Base-by-base conservation (phyloP, 2,888 invertebrate species). In the Eurytoma californica region DNA sequence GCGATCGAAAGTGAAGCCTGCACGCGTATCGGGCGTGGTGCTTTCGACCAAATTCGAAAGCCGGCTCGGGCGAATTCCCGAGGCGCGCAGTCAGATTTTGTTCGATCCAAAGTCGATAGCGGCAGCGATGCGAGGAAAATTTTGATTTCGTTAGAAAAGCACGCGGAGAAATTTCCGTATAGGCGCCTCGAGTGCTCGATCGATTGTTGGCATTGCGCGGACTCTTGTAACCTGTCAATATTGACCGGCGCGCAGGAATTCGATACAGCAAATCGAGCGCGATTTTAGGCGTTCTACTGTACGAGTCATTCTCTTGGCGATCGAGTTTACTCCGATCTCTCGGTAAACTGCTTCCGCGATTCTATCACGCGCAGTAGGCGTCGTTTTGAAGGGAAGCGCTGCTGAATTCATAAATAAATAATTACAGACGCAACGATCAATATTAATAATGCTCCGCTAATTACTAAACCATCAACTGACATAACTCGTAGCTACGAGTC, bases 161-260 rank as follows among this genome's bases (percentile, higher is more conserved):
- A 3, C 7, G 47, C 4, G 4, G 63, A 68, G 78, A 68, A 78
- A 73, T 73, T 68, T 57, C 53, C 12, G 39, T 60, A n/a, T n/a
- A 5, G 24, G 30, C 16, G 55, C 47, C 9, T 13, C 30, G 66
- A 72, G 73, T 68, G 67, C 12, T 68, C 61, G 68, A 73, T 73
- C 47, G 61, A 61, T 68, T 55, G 30, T 47, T 61, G 18, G 24
- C 39, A 68, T 57, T 68, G 61, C 53, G 68, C 24, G 49, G 30
- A 61, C 53, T 39, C 49, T 72, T 16, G 51, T 63, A 47, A 24
- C 24, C 57, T 65, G 58, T 68, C 72, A 72, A 57, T 69, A 65
- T 73, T 79, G 28, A 73, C 55, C 67, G 78, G 13, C 18, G 12
- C 39, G 5, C 2, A 30, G 70, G 74, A 65, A 79, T 74, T 14